Conservation (phyloP, 1,140 invertebrate species). For the Pseudachorutes palmiensis region DNA sequence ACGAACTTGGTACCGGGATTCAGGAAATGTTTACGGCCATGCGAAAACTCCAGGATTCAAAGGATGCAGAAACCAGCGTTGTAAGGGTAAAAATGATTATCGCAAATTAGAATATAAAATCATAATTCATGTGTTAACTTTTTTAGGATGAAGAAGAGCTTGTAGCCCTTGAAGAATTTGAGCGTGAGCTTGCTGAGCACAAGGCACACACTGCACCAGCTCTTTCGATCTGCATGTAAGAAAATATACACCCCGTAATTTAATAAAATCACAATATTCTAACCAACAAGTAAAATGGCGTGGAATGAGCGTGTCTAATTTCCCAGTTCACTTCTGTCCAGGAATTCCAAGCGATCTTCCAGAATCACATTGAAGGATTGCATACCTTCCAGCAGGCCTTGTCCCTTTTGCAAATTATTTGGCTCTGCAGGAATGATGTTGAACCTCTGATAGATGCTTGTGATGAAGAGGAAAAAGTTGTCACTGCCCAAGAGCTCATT, state of each 20-base stretch:
- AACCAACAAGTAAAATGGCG: too few species aligned
- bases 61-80: neutral
- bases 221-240: too few species aligned
- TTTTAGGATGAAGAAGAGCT: too few species aligned
- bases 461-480: slow-evolving; percentile 51
- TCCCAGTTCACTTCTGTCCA: neutral
- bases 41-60: neutral
- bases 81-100: neutral
- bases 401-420: too few species aligned
- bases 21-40: neutral
- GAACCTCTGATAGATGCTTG: slow-evolving; percentile 49
- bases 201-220: too few species aligned
- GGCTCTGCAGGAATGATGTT: slow-evolving; percentile 42
- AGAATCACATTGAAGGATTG: neutral
- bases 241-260: too few species aligned
- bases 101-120: too few species aligned
- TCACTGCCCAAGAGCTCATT: slow-evolving; percentile 53
- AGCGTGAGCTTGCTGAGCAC: too few species aligned
- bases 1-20: neutral
- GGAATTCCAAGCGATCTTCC: neutral
- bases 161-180: too few species aligned
- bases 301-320: too few species aligned
- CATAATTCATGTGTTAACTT: too few species aligned
- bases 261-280: too few species aligned
- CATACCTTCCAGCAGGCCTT: neutral